Conservation (phyloP, 2,888 invertebrate genomes). For the Calameuta idolon region DNA sequence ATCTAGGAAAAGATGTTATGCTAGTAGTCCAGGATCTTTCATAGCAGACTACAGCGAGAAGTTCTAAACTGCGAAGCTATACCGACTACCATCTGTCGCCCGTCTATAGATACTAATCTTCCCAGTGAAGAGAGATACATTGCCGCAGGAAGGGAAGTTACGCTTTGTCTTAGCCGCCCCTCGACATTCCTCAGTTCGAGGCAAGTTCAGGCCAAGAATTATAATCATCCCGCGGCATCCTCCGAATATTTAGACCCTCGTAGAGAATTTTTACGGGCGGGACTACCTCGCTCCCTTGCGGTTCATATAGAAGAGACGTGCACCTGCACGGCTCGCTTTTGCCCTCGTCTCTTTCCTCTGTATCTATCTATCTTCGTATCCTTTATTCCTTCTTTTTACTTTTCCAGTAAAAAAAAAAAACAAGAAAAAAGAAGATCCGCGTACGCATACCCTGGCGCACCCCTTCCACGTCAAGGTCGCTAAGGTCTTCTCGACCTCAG, state of each 20-base stretch:
- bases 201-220: constrained; percentile 49
- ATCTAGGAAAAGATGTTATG: neutral
- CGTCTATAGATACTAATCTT: constrained; percentile 57
- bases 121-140: constrained; percentile 38
- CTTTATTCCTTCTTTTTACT: neutral
- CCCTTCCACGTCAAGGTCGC: neutral
- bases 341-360: neutral
- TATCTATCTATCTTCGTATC: neutral
- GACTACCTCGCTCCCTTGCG: constrained; percentile 7
- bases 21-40: neutral
- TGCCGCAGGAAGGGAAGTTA: constrained; percentile 19
- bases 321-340: neutral
- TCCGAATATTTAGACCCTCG: constrained; percentile 50
- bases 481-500: neutral
- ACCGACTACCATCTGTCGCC: constrained; percentile 57
- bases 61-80: constrained; percentile 34
- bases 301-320: neutral
- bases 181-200: constrained; percentile 49
- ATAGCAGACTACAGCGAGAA: neutral
- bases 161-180: constrained; percentile 55
- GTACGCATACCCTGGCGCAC: neutral
- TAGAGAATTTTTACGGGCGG: constrained; percentile 38
- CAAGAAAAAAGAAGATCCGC: neutral
- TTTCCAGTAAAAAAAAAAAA: neutral
- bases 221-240: constrained; percentile 49